Evolutionary conservation across 2,888 invertebrate species (phyloP), one percentile per base, ranked within the genome.

Genomic region (Slavum lentiscoides): DNA sequence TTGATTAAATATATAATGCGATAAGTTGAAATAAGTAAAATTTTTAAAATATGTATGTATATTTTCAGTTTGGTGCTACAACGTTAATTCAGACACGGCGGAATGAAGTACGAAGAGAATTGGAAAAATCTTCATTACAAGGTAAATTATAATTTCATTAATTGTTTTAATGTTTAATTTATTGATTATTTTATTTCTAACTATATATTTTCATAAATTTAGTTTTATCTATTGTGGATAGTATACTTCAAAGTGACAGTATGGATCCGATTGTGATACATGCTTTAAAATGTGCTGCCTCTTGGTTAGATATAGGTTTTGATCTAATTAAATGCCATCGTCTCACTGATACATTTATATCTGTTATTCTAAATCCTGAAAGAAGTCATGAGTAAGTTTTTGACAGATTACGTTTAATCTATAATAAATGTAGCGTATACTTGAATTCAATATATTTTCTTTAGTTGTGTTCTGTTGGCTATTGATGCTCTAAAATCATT

Each of bases 271-370:
- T 84, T 81, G 83, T 82, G 67, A 80, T 81, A 30, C 88, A 90
- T 83, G 89, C 90, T 4, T 88, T 89, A 5, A 88, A 89, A 84
- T 90, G 90, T 85, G 88, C 89, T 17, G 87, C 87, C 59, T 88
- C 89, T 70, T 93, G 92, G 92, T 89, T 92, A 53, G 90, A 90
- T 83, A 87, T 90, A 84, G 90, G 88, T 0, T 83, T 85, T 61
- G 84, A 85, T 30, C 82, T 85, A 19, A 83, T 84, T 6, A 83
- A 85, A 37, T 85, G 84, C 82, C 83, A 85, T 55, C 81, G 82
- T 30, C 84, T 86, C 53, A 84, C 84, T 55, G 83, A 84, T 80
- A 83, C 84, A 70, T 83, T 85, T 72, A 83, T 85, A 21, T 72
- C 83, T 49, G 83, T 84, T 37, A 83, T 84, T 70, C 76, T 83